phyloP scores from a whole-genome alignment of 2,888 invertebrate species.

The Acanthosepion lycidas region DNA sequence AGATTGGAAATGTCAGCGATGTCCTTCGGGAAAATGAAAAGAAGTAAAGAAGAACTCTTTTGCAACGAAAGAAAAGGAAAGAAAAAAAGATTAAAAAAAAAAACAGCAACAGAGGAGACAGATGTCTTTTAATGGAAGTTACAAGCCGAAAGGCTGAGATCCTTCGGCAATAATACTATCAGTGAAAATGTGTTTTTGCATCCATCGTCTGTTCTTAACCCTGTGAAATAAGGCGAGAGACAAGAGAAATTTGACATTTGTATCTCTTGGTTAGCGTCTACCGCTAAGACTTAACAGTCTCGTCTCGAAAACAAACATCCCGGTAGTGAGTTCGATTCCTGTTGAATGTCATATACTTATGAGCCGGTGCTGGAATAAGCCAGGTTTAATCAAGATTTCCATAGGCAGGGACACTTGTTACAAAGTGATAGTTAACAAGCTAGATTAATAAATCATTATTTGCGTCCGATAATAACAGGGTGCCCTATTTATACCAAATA shows the following conservation, averaged over 20 bases:
- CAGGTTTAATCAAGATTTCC: too few species aligned
- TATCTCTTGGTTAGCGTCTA: too few species aligned
- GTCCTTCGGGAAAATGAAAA: background rate
- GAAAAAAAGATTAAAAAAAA: background rate
- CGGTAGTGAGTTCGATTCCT: too few species aligned
- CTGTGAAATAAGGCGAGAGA: background rate
- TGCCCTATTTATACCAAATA: too few species aligned
- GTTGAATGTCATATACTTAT: too few species aligned
- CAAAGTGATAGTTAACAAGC: too few species aligned
- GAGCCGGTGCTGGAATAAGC: too few species aligned
- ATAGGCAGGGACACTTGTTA: too few species aligned
- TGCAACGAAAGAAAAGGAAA: background rate
- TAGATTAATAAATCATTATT: too few species aligned
- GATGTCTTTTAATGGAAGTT: background rate
- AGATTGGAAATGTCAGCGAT: background rate
- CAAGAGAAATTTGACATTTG: too few species aligned
- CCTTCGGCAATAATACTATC: background rate
- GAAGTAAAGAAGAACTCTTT: background rate
- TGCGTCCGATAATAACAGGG: too few species aligned
- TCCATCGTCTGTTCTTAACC: background rate
- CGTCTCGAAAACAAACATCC: background rate
- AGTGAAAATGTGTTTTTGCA: background rate
- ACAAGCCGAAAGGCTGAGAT: background rate
- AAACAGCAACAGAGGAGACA: background rate
- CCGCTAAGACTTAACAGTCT: background rate